Percentiles rank a stretch among this genome's conserved stretches.
phyloP scores from a whole-genome alignment of 2,888 invertebrate species.

The Ischnus inquisitorius region DNA sequence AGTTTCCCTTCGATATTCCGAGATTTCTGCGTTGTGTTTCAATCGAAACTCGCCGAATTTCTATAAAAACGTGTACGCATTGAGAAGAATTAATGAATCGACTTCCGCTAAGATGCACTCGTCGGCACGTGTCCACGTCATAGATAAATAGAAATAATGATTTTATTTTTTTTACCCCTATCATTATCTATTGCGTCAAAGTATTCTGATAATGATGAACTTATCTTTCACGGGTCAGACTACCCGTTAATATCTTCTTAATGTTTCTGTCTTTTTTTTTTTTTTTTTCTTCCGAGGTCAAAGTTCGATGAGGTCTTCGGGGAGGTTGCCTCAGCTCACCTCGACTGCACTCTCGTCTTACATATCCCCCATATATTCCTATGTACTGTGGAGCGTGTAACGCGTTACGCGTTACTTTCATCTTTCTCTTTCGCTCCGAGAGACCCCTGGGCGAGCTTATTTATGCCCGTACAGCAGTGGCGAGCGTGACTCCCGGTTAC shows the following conservation, averaged over 20 bases:
- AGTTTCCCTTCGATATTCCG: not conserved
- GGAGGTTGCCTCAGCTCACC: constrained; percentile 25
- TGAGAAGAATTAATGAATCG: too few species aligned
- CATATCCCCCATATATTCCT: constrained; percentile 22
- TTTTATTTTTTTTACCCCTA: too few species aligned
- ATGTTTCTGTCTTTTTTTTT: too few species aligned
- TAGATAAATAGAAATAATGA: too few species aligned
- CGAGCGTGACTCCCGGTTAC: constrained; percentile 20
- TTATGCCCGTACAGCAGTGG: constrained; percentile 30
- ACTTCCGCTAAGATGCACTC: too few species aligned
- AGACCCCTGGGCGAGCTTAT: constrained; percentile 39
- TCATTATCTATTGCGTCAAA: too few species aligned
- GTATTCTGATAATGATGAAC: too few species aligned
- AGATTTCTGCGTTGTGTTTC: not conserved
- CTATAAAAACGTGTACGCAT: too few species aligned
- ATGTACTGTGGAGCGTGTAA: constrained; percentile 30
- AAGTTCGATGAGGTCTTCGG: constrained; percentile 33
- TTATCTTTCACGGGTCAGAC: too few species aligned
- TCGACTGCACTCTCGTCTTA: constrained; percentile 39
- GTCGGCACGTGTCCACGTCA: too few species aligned
- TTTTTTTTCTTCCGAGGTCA: constrained; percentile 23
- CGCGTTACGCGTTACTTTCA: constrained; percentile 36
- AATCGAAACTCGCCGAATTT: not conserved
- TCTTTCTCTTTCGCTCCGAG: constrained; percentile 25
- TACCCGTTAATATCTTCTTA: not conserved